Evolutionary conservation across 2,113 vertebrate species (phyloP), one percentile per base, ranked within the genome.

Genomic region (Peromyscus maniculatus): DNA sequence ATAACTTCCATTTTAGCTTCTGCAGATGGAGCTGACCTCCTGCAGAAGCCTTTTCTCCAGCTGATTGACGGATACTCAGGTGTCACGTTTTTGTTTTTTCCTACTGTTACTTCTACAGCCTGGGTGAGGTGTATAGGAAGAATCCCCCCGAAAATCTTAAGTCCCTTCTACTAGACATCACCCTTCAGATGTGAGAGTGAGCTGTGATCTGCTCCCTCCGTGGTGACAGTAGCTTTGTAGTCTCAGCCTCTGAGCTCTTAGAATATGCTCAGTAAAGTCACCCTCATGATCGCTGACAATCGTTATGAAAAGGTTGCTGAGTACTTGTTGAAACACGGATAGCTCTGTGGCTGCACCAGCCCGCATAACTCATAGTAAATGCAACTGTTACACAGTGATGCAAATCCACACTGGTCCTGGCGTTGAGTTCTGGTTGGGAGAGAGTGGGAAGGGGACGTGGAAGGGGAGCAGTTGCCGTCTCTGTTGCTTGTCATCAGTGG

Each of bases 401-500:
- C 89, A 94, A 10, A 94, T 95, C 28, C 19, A 0, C 84, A 10
- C 28, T 15, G 87, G 95, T 55, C 31, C 31, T 7, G 39, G 67
- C 72, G 26, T 94, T 89, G 31, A 62, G 10, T 31, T 64, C 26
- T 75, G 78, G 79, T 36, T 21, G 71, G 1, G 7, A 66, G 75
- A 15, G 86, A 15, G 36, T 19, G 52, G 93, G 92, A 46, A 91
- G 64, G 75, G 69, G 33, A 74, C n/a, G 86, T 96, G 91, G 74
- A 33, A 74, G 36, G 69, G 87, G 67, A 89, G 31, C 77, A 86
- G 64, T 87, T 79, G 77, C 69, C 95, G 72, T 3, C 0, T 87
- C 89, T 96, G 69, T 91, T 93, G 36, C 95, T 95, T 96, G 88
- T 97, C 95, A 97, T 97, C 95, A 95, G 97, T 93, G 92, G 72